Conservation (phyloP, 35 echinoderm and acorn worm genomes). For the Lytechinus variegatus region DNA sequence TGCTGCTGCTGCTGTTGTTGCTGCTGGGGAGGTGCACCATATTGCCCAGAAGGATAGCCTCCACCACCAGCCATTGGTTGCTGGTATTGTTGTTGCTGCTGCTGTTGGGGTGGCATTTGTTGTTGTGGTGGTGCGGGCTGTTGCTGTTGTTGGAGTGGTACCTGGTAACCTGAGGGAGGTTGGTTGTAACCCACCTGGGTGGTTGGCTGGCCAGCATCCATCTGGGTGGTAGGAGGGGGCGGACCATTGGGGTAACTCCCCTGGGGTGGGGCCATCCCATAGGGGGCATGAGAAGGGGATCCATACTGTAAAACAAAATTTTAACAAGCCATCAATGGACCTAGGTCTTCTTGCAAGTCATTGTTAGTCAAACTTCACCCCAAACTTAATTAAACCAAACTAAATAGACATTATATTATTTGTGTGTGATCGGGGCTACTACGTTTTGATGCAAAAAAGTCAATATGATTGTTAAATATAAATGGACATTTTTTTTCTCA, state of each 20-base stretch:
- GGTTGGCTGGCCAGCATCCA: conserved; percentile 55
- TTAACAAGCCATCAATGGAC: neutral
- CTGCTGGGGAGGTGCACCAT: conserved; percentile 4
- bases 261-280: conserved; percentile 53
- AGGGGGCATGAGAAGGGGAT: conserved; percentile 71
- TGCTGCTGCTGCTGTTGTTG: conserved; percentile 48
- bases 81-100: conserved; percentile 56
- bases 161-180: conserved; percentile 53
- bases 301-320: conserved; percentile 47
- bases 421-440: no score
- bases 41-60: conserved; percentile 27
- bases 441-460: no score
- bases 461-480: no score
- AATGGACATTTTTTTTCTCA: no score
- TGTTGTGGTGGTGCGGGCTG: neutral
- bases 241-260: conserved; percentile 54
- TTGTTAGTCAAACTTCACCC: neutral
- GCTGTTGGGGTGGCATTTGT: conserved; percentile 18
- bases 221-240: conserved; percentile 62
- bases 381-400: no score
- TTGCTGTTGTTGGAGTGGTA: conserved; percentile 44
- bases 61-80: conserved; percentile 37
- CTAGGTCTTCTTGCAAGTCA: neutral
- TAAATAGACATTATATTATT: no score
- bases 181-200: conserved; percentile 56